Base-by-base conservation (phyloP, 2,888 invertebrate species). In the Epicampocera succincta region DNA sequence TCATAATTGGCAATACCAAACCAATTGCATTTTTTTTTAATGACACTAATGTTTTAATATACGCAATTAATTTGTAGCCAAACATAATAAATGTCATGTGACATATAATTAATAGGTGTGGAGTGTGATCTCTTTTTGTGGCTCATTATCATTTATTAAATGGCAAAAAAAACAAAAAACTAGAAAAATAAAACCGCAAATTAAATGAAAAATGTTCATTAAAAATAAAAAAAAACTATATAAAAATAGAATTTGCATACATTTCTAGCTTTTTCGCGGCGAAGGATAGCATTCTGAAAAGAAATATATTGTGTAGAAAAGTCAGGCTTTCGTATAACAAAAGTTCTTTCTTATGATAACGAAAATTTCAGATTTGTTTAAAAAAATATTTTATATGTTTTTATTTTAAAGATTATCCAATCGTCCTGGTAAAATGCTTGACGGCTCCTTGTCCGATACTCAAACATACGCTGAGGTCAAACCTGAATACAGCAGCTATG, bases 401-500 rank as follows among this genome's bases (percentile, higher is more conserved):
- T 17, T 3, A 50, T 52, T 46, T 73, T n/a, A n/a, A 8, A 90
- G 90, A 79, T 86, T 90, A 11, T 87, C 89, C 3, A 88, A 86
- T 80, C 89, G 90, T 4, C 82, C 88, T 17, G 89, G 89, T 44
- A 93, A 93, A 89, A 93, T 93, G 84, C 94, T 94, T 86, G 96
- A 96, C 87, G 97, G 97, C 21, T 96, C 96, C 83, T 92, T 97
- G 42, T 96, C 96, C 65, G 97, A 97, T 87, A 96, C 96, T 1
- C 96, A 96, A 90, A 95, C 95, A 9, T 94, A 94, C 89, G 93
- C 93, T 0, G 94, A 94, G 89, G 93, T 93, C 13, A 94, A 93
- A 85, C 95, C 96, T 46, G 96, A 95, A 87, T 96, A 95, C 88
- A 94, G 95, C 65, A 95, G 96, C 87, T 97, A 97, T 88, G 95